Conservation (phyloP, 1,140 invertebrate genomes). For the Aethina tumida region DNA sequence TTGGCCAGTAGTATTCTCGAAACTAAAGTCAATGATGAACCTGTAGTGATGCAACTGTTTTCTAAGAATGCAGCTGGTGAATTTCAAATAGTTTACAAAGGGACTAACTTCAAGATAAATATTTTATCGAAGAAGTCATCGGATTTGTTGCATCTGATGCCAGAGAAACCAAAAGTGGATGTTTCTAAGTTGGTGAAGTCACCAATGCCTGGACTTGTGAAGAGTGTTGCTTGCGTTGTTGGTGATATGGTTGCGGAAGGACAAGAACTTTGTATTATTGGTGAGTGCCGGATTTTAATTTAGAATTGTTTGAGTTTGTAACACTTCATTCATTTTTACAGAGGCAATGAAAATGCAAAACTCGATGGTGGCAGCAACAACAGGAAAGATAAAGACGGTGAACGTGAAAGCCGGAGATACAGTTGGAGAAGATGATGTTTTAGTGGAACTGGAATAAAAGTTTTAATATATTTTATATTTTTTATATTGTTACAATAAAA, state of each 20-base stretch:
- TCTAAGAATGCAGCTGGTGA: constrained; percentile 40
- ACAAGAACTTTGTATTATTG: constrained; percentile 57
- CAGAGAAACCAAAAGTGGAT: constrained; percentile 44
- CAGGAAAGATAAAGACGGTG: no score
- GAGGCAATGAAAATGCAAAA: no score
- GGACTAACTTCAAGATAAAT: constrained; percentile 41
- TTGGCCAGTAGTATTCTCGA: constrained; percentile 43
- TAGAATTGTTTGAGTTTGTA: not conserved
- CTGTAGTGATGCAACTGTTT: constrained; percentile 44
- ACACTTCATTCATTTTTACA: constrained; percentile 22
- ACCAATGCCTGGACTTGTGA: constrained; percentile 64
- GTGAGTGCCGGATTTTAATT: constrained; percentile 25
- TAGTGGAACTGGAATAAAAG: no score
- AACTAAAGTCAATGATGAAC: constrained; percentile 38
- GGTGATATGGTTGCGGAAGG: constrained; percentile 55
- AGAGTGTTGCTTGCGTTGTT: constrained; percentile 46
- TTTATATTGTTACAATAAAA: no score
- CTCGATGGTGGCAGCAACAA: no score
- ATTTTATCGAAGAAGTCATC: constrained; percentile 41
- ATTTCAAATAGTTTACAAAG: constrained; percentile 38
- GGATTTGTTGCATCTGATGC: constrained; percentile 45
- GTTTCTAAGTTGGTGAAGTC: constrained; percentile 45
- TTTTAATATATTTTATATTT: no score
- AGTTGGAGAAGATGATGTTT: no score
- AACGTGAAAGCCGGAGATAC: no score